Base-by-base conservation (phyloP, 64 coral and sea anemone genomes). In the Actinia tenebrosa region DNA sequence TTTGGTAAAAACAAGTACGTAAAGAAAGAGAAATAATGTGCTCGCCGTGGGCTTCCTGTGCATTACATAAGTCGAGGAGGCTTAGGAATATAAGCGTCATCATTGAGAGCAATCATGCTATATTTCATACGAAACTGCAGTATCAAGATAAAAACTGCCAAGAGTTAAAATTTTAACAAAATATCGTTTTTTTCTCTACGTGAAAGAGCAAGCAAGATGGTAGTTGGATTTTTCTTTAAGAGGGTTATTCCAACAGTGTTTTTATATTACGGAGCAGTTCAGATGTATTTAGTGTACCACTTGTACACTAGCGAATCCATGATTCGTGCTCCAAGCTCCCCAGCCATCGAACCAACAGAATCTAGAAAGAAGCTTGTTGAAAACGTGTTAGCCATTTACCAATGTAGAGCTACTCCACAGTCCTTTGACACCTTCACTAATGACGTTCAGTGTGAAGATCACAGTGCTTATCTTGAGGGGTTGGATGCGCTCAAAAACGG, bases 261-360 rank as follows among this genome's bases (percentile, higher is more conserved):
- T 13, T 9, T 85, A 2, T 85, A 85, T 64, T 85, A 85, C 42
- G 83, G 52, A 26, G 83, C 17, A 20, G 16, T 85, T 43, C 83
- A 85, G 53, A 20, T 55, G 10, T 85, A 85, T 60, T 42, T 85
- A 23, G 83, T 58, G 44, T 85, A 85, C 83, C 83, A 85, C 42
- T 44, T 85, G 50, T 85, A 53, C 52, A 58, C 17, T 16, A 23
- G 54, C 0, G n/a, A 58, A 63, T 18, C 20, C 7, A 85, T 44
- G 53, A 16, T 85, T 53, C 83, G 60, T 60, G 7, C 5, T 18
- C 83, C 83, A 23, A 85, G 11, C 10, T 3, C 23, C 25, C 18
- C 83, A 19, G n/a, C 30, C 17, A 85, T 85, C 16, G 7, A 85
- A 8, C 83, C 83, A 22, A 22, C 23, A 30, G 52, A 62, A 85